Base-by-base conservation (phyloP, 2,888 invertebrate genomes). In the Cecidostiba fungosa region DNA sequence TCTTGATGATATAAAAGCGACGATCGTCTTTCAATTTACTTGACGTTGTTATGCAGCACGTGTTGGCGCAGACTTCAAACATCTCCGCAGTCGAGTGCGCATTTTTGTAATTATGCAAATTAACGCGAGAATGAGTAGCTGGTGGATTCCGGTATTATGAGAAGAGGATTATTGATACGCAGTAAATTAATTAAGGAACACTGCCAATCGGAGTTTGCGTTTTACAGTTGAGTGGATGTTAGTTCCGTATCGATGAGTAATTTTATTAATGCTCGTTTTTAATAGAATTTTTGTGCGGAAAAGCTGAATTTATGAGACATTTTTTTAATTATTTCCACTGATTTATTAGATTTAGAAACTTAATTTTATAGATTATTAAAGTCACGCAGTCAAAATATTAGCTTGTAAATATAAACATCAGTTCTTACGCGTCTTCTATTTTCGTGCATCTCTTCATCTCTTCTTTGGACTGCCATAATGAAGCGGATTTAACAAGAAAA, bases 81-180 rank as follows among this genome's bases (percentile, higher is more conserved):
- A 23, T 59, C 59, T 23, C 19, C 10, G 59, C 1, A 10, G 59
- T 50, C 59, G 10, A 59, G 3, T 59, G 23, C 23, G 23, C 59
- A 59, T 59, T 59, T 59, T 59, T 59, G 10, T 59, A 59, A 59
- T 59, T 59, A 59, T 59, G 59, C 59, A n/a, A 59, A 59, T 59
- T 3, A 16, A n/a, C 59, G 59, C 6, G 59, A 59, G 23, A 59
- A 5, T 59, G 59, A n/a, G 10, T 23, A 59, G 23, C 59, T n/a
- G 4, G 59, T 59, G 59, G 23, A 59, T 59, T 59, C 59, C 59
- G 10, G 59, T 59, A 59, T 59, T 59, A 5, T 0, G 2, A 8
- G 10, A 59, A 23, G 43, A 43, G 12, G 10, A 43, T 43, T 43
- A 54, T 54, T 23, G n/a, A 59, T 59, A 59, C 23, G 59, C 23